Evolutionary conservation across 1,140 invertebrate genomes (phyloP), one percentile per base, ranked within the genome.

Genomic region (Trachelipus rathkii): DNA sequence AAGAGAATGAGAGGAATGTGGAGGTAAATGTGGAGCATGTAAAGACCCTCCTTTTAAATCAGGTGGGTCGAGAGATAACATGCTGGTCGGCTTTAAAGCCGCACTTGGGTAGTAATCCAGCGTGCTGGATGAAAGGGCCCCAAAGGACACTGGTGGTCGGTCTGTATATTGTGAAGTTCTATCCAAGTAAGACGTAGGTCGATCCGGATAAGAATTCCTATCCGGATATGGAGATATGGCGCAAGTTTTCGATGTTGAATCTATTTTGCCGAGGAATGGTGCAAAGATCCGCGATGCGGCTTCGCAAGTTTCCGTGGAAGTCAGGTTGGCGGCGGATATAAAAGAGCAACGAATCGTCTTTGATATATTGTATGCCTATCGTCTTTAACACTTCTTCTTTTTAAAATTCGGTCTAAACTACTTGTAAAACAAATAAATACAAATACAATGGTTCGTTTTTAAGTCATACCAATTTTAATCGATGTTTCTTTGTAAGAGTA

Each of bases 91-190:
- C 53, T 76, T 76, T 71, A 77, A 76, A 44, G 78, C 75, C 21
- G 74, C 75, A 68, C 70, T 78, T 73, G 70, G 75, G 78, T 78
- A 78, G 78, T 79, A 77, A 78, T 77, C 79, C 77, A 77, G 78
- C 10, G 69, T 81, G 78, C 68, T 75, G 77, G 74, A 82, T 76
- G 11, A 84, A 84, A 10, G 83, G 82, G 82, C 76, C 75, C 74
- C 72, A 21, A 44, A 53, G 19, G 69, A 19, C 78, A 60, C 44
- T 73, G 79, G 81, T 74, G 79, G 81, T 44, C 84, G 83, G n/a
- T 80, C 81, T 33, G 50, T 13, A 19, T 60, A 60, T 15, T 9
- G 15, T 15, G 50, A 2, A 19, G 50, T 15, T 60, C 50, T 60
- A 19, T 60, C 50, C 50, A 60, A 60, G 50, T 60, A 60, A 8